These are phyloP conservation scores for Psilopogon haemacephalus DNA, from an alignment of 2,113 vertebrate species.

Conservation along the genomic window DNA sequence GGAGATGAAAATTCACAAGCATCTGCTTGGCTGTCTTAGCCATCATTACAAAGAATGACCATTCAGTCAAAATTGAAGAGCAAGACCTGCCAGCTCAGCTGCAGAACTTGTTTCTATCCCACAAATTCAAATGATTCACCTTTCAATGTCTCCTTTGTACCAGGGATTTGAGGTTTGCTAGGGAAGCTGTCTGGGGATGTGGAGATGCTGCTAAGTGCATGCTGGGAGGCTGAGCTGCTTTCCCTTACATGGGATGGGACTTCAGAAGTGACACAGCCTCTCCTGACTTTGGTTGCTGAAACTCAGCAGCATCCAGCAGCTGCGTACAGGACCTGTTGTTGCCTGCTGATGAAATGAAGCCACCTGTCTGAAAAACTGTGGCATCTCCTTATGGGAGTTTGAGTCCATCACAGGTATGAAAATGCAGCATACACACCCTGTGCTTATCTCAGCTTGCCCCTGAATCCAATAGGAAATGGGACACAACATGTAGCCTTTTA, in stretches of 20 bases:
- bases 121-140: neutral
- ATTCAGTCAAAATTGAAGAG: neutral
- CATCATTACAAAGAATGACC: neutral
- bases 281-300: neutral
- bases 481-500: neutral
- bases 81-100: neutral
- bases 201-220: neutral
- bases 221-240: neutral
- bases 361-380: rapidly evolving
- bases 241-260: neutral
- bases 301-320: neutral
- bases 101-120: neutral
- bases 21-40: neutral
- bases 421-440: rapidly evolving
- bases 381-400: neutral
- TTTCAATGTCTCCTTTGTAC: neutral
- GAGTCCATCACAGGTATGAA: neutral
- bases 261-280: neutral
- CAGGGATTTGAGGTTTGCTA: neutral
- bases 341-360: neutral
- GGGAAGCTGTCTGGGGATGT: neutral
- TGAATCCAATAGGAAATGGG: neutral
- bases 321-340: neutral
- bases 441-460: neutral
- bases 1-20: neutral